phyloP scores from a whole-genome alignment of 2,113 vertebrate genomes.

The Erythrocebus patas region DNA sequence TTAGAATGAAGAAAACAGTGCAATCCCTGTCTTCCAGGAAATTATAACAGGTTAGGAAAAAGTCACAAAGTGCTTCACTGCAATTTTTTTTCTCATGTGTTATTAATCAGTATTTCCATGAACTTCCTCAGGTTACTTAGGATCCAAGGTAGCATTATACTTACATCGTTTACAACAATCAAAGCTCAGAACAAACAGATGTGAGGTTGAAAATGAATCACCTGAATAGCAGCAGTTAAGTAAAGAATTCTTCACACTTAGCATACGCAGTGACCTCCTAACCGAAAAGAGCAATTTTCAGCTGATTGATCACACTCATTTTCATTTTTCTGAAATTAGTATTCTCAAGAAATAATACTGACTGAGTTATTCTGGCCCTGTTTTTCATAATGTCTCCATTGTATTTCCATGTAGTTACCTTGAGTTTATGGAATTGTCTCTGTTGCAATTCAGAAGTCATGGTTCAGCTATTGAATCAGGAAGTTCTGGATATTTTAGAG shows the following conservation, averaged over 20 bases:
- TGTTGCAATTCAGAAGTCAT: neutral
- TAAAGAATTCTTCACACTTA: neutral
- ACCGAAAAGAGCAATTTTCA: neutral
- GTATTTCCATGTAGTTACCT: neutral
- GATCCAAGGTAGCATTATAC: neutral
- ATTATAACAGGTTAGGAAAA: neutral
- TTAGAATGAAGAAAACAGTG: neutral
- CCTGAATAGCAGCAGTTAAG: rapidly evolving
- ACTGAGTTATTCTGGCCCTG: neutral
- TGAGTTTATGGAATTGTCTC: neutral
- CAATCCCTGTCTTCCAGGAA: neutral
- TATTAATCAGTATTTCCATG: neutral
- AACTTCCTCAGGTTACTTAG: neutral
- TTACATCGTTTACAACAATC: neutral
- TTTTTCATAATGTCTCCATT: neutral
- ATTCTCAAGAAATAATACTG: neutral
- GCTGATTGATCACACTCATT: neutral
- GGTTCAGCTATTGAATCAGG: neutral
- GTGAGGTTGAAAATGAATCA: neutral
- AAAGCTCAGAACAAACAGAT: neutral
- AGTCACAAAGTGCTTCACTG: neutral
- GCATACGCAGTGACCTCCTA: neutral
- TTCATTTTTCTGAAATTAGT: neutral
- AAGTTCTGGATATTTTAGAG: neutral
- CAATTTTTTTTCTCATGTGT: neutral